Evolutionary conservation across 2,888 invertebrate species (phyloP).

Genomic region (Beris morrisii): DNA sequence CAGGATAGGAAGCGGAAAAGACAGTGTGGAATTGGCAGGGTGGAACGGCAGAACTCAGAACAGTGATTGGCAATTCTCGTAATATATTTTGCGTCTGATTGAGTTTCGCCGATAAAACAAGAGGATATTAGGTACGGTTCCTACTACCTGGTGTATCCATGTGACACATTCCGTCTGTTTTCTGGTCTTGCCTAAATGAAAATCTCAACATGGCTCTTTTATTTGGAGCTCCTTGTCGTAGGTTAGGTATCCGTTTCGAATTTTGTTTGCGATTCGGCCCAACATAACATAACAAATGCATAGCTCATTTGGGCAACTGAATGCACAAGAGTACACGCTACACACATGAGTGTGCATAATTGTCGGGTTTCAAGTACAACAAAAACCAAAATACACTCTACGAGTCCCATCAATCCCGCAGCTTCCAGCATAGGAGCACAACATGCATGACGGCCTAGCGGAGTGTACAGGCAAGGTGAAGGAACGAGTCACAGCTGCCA

Average conservation of each 20-base stretch:
- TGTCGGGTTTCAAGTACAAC: constrained; percentile 19
- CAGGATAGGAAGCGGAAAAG: background rate
- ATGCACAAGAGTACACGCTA: constrained; percentile 12
- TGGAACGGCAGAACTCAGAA: constrained; percentile 51
- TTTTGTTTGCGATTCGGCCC: background rate
- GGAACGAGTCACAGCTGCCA: constrained; percentile 14
- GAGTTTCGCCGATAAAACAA: constrained; percentile 58
- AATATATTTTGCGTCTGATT: constrained; percentile 59
- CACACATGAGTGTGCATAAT: constrained; percentile 25
- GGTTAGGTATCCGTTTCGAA: background rate
- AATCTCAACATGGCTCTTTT: constrained; percentile 3
- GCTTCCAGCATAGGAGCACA: constrained; percentile 21
- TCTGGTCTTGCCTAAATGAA: constrained; percentile 6
- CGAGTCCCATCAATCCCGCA: constrained; percentile 19
- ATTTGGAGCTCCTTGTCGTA: constrained; percentile 5
- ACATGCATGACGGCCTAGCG: background rate
- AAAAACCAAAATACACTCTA: constrained; percentile 29
- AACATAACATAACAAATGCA: constrained; percentile 10
- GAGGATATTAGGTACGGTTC: constrained; percentile 23
- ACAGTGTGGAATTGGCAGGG: background rate
- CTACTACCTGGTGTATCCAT: background rate
- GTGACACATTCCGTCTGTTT: background rate
- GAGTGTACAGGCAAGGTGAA: background rate
- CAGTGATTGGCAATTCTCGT: constrained; percentile 58
- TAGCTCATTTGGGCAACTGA: constrained; percentile 19